Conservation (phyloP, 2,113 vertebrate species). For the Epinephelus fuscoguttatus region DNA sequence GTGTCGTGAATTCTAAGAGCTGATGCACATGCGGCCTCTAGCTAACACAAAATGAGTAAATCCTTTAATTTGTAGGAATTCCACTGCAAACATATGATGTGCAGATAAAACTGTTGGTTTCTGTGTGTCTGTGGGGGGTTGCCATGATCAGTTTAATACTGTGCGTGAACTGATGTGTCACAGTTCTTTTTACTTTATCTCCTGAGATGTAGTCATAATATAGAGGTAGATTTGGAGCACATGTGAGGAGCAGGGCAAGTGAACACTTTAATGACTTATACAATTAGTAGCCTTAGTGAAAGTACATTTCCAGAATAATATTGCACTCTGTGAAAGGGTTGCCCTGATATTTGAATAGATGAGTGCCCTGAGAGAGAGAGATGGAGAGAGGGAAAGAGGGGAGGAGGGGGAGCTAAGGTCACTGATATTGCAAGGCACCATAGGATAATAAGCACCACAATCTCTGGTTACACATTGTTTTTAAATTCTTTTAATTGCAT, state of each 20-base stretch:
- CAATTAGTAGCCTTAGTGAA: constrained; percentile 49
- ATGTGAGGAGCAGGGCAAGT: constrained; percentile 26
- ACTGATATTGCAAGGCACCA: constrained; percentile 63
- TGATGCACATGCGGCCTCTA: constrained; percentile 26
- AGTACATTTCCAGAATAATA: constrained; percentile 46
- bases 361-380: constrained; percentile 49
- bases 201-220: constrained; percentile 9
- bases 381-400: neutral
- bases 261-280: constrained; percentile 53
- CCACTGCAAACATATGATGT: constrained; percentile 35
- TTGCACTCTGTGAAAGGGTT: constrained; percentile 47
- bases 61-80: constrained; percentile 29
- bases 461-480: constrained; percentile 82
- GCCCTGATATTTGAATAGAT: constrained; percentile 71
- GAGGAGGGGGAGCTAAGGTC: constrained; percentile 56
- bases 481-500: constrained; percentile 86
- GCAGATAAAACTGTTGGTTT: constrained; percentile 3
- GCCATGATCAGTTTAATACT: constrained; percentile 17
- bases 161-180: constrained; percentile 7
- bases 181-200: constrained; percentile 24
- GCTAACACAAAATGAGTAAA: constrained; percentile 23
- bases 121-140: neutral
- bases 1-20: constrained; percentile 56
- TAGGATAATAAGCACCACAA: constrained; percentile 76
- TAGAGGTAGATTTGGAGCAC: neutral